phyloP scores from a whole-genome alignment of 2,797 vertebrate genomes.

The Sebastes taczanowskii region DNA sequence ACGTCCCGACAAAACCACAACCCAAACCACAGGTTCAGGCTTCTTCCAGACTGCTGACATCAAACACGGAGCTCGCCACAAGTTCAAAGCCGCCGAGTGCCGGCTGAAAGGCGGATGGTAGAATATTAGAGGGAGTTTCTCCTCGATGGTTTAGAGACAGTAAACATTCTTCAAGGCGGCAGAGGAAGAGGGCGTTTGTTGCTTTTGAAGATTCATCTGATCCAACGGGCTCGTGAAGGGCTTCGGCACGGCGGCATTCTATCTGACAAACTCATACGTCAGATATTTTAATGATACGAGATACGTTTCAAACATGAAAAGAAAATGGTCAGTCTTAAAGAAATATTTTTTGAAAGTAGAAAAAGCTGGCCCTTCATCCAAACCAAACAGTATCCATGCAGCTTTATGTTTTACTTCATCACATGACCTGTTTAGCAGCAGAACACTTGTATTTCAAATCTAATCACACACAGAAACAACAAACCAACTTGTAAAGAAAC shows the following conservation, averaged over 20 bases:
- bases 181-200: neutral
- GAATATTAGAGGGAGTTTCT: conserved; percentile 31
- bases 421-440: neutral
- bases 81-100: neutral
- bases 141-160: neutral
- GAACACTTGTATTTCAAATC: neutral
- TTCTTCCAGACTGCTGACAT: conserved; percentile 44
- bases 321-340: neutral
- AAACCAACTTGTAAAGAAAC: neutral
- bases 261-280: neutral
- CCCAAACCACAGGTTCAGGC: conserved; percentile 15
- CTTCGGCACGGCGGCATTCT: neutral
- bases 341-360: neutral
- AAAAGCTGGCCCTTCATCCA: neutral
- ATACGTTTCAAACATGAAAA: neutral
- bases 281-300: neutral
- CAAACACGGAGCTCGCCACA: conserved; percentile 36
- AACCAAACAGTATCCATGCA: neutral
- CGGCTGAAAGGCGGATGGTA: neutral
- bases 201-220: neutral
- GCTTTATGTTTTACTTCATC: neutral
- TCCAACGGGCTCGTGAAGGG: neutral
- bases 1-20: conserved; percentile 67
- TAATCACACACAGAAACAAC: neutral
- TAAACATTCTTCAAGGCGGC: conserved; percentile 17